Evolutionary conservation across 2,113 vertebrate species (phyloP), one percentile per base, ranked within the genome.

Genomic region (Galbula dea): DNA sequence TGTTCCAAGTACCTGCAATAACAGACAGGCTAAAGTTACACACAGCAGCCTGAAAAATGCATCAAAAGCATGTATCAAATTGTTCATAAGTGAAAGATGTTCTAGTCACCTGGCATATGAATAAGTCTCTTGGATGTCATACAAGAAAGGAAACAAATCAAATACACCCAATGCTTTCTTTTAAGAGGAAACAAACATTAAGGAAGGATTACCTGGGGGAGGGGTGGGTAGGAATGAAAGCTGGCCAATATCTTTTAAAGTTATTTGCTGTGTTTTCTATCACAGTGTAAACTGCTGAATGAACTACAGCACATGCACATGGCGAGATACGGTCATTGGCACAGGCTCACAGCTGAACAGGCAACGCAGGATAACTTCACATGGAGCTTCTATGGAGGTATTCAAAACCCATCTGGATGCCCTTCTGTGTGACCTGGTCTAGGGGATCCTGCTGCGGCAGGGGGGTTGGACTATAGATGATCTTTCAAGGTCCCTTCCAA

Each of bases 261-360:
- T 23, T 21, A 30, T n/a, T 80, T 61, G 14, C n/a, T 57, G 23
- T 36, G 45, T 24, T 73, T 82, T 57, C 21, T 0, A 2, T 52
- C 41, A 45, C 21, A 18, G 0, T 14, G 43, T 17, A 45, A 66
- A 74, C 8, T 1, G 0, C 43, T 3, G 34, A 69, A 13, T 7
- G 54, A 88, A 32, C 59, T 69, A 20, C 7, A 20, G 67, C 20
- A 29, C 4, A 6, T 3, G 15, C 21, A 3, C 3, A 4, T 1
- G n/a, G 17, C 32, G 59, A 69, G 22, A 43, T 18, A 12, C 0
- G 3, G 12, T 9, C 13, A 49, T 63, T n/a, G 36, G 19, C 59
- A 54, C 10, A 34, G 54, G 16, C 58, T 76, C 36, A 22, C 32
- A 19, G 62, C 3, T 11, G 29, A 68, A 43, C 32, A 85, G 27